These are phyloP conservation scores for Yoshiicerus persimilis DNA, from an alignment of 1,140 invertebrate genomes.

Conservation along the genomic window DNA sequence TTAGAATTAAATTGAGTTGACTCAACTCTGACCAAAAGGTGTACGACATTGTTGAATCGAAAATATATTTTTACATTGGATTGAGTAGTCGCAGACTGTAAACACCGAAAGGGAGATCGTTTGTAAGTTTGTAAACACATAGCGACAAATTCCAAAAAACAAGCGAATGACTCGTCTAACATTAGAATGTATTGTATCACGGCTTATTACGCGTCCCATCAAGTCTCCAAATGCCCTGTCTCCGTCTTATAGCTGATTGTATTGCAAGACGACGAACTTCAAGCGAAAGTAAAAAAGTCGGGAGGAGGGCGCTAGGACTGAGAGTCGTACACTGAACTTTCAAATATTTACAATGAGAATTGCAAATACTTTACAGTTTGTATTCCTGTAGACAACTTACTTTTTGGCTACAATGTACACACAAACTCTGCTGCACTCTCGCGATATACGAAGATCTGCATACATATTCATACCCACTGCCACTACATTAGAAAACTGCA, in stretches of 20 bases:
- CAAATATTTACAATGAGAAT: slow-evolving; percentile 8
- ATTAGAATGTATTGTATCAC: background rate
- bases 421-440: background rate
- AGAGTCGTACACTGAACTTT: background rate
- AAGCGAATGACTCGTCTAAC: background rate
- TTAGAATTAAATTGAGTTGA: background rate
- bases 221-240: background rate
- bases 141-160: background rate
- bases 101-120: background rate
- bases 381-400: background rate
- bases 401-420: background rate
- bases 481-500: too few relatives aligned
- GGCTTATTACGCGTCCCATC: background rate
- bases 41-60: background rate
- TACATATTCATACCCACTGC: background rate
- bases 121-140: background rate
- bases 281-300: background rate
- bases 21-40: background rate
- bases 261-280: background rate
- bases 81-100: background rate
- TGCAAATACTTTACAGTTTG: background rate
- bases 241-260: background rate
- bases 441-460: background rate
- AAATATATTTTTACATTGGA: background rate
- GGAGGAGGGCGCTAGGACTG: background rate